A percentile compares a stretch with the other conserved stretches of the same genome.
phyloP scores from a whole-genome alignment of 1,140 invertebrate genomes.

The Radopholus similis region DNA sequence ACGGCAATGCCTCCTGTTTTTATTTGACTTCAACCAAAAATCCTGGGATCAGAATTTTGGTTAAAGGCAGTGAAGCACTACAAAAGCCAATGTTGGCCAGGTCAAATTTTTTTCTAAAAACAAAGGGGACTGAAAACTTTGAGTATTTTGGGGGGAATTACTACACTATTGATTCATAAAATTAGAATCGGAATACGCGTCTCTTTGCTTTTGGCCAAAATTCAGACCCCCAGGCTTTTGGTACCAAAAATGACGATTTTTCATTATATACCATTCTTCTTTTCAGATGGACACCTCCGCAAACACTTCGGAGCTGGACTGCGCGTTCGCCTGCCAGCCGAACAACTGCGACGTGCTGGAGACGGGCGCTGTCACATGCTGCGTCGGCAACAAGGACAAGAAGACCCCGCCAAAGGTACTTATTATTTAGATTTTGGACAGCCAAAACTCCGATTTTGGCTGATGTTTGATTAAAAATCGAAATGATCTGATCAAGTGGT shows the following conservation, averaged over 20 bases:
- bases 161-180: neutral
- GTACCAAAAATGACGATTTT: too few species aligned
- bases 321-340: constrained; percentile 33
- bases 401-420: constrained; percentile 13
- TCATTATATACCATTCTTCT: neutral
- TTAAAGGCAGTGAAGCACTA: too few species aligned
- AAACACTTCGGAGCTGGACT: constrained; percentile 21
- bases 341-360: constrained; percentile 25
- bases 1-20: neutral
- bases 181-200: neutral
- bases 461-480: too few species aligned
- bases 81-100: too few species aligned
- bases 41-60: neutral
- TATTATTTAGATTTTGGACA: too few species aligned
- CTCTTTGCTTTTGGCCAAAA: neutral
- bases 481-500: too few species aligned
- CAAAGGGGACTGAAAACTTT: neutral
- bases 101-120: too few species aligned
- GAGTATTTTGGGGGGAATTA: neutral
- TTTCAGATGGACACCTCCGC: constrained; percentile 23
- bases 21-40: neutral
- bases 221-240: too few species aligned
- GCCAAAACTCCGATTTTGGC: too few species aligned
- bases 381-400: constrained; percentile 4
- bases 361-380: constrained; percentile 13